Conservation (phyloP, 2,113 vertebrate genomes). For the Melanocharis versteri region DNA sequence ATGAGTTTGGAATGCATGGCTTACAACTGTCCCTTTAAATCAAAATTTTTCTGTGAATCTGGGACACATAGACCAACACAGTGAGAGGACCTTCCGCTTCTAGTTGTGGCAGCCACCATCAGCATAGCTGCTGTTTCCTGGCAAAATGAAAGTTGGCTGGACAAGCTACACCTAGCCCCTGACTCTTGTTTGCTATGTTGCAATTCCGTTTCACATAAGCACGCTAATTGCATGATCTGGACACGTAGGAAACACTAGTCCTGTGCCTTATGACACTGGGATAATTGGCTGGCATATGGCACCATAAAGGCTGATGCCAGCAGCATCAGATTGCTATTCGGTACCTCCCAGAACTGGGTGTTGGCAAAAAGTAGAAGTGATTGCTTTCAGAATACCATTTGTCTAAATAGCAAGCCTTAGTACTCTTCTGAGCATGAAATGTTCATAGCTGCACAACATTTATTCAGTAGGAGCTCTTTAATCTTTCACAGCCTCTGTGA, state of each 20-base stretch:
- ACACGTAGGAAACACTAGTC: constrained; percentile 12
- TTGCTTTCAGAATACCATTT: constrained; percentile 5
- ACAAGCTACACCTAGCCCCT: neutral
- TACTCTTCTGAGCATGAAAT: neutral
- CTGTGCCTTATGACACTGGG: neutral
- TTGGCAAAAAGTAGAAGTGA: neutral
- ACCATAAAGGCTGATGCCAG: neutral
- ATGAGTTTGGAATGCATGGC: neutral
- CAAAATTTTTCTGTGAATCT: neutral
- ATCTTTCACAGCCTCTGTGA: neutral
- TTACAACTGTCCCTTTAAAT: neutral
- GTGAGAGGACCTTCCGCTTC: neutral
- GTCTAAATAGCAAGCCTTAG: neutral
- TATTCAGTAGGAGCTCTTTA: neutral
- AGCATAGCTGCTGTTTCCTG: neutral
- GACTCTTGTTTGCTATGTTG: neutral
- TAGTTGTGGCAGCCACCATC: neutral
- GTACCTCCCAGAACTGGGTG: neutral
- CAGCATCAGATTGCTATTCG: neutral
- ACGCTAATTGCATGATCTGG: neutral
- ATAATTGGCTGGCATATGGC: constrained; percentile 39
- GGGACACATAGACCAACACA: neutral
- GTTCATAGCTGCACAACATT: neutral
- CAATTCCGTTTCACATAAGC: neutral
- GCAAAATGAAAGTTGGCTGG: neutral